A percentile compares a stretch with the other conserved stretches of the same genome.
phyloP scores from a whole-genome alignment of 2,113 vertebrate genomes.

The Pelvicachromis taeniatus region DNA sequence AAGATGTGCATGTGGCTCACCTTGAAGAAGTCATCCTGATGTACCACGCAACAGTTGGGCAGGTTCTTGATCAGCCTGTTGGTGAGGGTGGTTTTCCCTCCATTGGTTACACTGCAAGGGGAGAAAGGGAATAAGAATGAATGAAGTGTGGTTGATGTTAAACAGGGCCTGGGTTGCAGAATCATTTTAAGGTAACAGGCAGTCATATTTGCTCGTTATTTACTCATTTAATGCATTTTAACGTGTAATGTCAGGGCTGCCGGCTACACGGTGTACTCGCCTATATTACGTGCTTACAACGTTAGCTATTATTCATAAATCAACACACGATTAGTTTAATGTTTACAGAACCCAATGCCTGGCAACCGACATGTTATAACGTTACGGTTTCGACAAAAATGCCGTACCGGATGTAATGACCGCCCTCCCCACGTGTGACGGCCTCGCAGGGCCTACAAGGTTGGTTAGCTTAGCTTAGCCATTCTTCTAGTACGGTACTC shows the following conservation, averaged over 20 bases:
- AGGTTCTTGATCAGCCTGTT: conserved; percentile 73
- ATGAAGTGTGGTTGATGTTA: neutral
- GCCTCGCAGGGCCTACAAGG: conserved; percentile 1
- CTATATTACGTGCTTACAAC: neutral
- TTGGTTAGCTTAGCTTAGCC: conserved; percentile 8
- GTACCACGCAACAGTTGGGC: conserved; percentile 92
- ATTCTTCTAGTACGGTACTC: conserved; percentile 66
- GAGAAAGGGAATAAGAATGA: neutral
- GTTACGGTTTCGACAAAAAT: neutral
- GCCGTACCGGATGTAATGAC: neutral
- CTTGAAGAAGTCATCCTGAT: conserved; percentile 96
- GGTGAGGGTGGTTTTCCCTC: conserved; percentile 92
- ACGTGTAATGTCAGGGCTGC: neutral
- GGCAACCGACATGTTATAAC: neutral
- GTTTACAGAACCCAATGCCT: neutral
- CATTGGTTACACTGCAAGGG: conserved; percentile 82
- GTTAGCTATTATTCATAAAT: neutral
- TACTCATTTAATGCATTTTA: neutral
- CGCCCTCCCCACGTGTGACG: conserved; percentile 32
- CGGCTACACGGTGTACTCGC: neutral
- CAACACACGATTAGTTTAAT: neutral
- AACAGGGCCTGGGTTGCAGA: neutral
- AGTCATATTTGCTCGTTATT: neutral
- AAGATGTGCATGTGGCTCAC: conserved; percentile 60
- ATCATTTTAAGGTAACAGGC: neutral